A percentile compares a stretch with the other conserved stretches of the same genome.
phyloP scores from a whole-genome alignment of 2,888 invertebrate species.

The Epiblema foenella region DNA sequence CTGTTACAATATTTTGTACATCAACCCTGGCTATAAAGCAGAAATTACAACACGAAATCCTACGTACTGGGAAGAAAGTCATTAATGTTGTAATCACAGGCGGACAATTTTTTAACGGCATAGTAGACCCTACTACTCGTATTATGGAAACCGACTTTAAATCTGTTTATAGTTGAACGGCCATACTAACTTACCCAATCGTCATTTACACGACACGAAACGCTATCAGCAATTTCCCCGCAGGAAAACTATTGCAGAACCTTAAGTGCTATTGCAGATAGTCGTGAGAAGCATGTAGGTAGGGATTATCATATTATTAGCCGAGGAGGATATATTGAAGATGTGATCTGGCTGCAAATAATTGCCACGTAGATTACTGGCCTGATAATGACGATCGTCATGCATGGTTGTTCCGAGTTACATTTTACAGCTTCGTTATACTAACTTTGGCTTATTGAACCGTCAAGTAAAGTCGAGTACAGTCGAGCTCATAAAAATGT shows the following conservation, averaged over 20 bases:
- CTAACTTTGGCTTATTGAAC: background rate
- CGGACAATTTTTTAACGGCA: no score
- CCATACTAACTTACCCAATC: background rate
- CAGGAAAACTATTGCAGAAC: constrained; percentile 16
- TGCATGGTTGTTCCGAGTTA: background rate
- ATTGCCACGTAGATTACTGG: constrained; percentile 27
- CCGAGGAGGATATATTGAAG: constrained; percentile 23
- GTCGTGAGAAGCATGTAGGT: constrained; percentile 30
- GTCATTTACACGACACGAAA: background rate
- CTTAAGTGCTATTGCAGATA: background rate
- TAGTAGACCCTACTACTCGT: no score
- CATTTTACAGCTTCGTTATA: background rate
- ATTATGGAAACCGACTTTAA: no score
- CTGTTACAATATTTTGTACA: no score
- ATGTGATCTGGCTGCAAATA: constrained; percentile 38
- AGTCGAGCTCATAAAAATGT: no score
- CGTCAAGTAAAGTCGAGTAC: no score
- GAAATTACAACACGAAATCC: no score
- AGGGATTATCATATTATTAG: constrained; percentile 36
- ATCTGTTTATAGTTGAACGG: background rate
- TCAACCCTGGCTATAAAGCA: no score
- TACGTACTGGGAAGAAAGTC: no score
- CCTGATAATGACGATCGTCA: constrained; percentile 28
- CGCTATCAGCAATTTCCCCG: background rate
- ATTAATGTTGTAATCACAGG: no score